Percentiles rank a stretch among this genome's conserved stretches.
Conservation (phyloP, 2,797 vertebrate species). For the Eutrigla gurnardus region DNA sequence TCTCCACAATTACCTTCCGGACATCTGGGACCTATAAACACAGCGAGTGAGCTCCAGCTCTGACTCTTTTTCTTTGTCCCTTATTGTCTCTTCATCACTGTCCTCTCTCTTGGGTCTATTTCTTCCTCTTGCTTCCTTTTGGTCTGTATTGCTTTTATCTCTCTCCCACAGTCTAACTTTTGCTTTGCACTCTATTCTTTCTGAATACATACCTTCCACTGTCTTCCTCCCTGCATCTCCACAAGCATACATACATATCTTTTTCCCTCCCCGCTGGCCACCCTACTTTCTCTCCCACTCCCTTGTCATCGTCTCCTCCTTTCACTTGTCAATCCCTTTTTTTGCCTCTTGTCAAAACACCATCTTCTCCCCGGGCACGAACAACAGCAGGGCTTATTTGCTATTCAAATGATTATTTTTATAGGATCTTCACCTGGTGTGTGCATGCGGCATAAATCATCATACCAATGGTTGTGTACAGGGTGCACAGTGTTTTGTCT, state of each 20-base stretch:
- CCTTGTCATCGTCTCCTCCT: conserved; percentile 7
- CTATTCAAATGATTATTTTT: conserved; percentile 61
- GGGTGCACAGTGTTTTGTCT: neutral
- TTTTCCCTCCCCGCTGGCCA: conserved; percentile 32
- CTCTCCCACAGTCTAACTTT: neutral
- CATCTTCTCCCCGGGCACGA: conserved; percentile 13
- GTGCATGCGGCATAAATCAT: conserved; percentile 26
- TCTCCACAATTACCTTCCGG: conserved; percentile 77
- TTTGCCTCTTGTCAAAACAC: conserved; percentile 63
- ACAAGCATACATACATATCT: conserved; percentile 26
- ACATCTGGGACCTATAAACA: conserved; percentile 82
- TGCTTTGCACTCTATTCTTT: conserved; percentile 12
- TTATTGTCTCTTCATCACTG: conserved; percentile 62
- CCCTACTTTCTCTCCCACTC: neutral
- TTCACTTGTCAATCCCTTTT: conserved; percentile 47
- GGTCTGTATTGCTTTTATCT: conserved; percentile 12
- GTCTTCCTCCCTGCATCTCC: conserved; percentile 20
- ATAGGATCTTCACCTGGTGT: conserved; percentile 30
- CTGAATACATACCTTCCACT: conserved; percentile 21
- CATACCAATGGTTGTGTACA: conserved; percentile 49
- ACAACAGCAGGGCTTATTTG: conserved; percentile 59
- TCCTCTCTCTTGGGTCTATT: conserved; percentile 50
- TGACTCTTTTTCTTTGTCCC: conserved; percentile 43
- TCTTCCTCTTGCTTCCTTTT: conserved; percentile 20
- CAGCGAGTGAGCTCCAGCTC: conserved; percentile 39